These are phyloP conservation scores for Cydia splendana DNA, from an alignment of 1,140 invertebrate genomes.

Conservation along the genomic window DNA sequence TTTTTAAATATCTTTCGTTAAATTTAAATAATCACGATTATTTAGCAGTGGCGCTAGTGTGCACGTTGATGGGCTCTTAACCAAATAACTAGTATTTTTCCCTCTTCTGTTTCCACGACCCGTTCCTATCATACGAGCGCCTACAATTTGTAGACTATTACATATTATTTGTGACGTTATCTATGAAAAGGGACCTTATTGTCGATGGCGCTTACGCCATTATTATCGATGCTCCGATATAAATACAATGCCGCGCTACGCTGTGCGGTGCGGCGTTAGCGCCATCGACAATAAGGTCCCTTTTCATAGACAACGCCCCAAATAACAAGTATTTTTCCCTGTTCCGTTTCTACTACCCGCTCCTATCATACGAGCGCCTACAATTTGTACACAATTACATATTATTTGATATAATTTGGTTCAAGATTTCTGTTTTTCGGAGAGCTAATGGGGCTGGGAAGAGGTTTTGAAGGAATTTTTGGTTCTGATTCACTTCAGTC, in stretches of 20 bases:
- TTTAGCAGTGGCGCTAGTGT: too few relatives aligned
- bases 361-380: slow-evolving; percentile 2
- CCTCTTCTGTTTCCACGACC: background rate
- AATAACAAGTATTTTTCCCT: background rate
- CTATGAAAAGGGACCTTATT: too few relatives aligned
- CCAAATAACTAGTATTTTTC: background rate
- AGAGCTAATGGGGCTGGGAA: background rate
- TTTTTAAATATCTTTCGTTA: too few relatives aligned
- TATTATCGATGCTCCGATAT: too few relatives aligned
- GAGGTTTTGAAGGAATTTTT: background rate
- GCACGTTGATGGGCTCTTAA: too few relatives aligned
- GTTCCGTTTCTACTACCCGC: background rate
- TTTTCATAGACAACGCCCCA: too few relatives aligned
- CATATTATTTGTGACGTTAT: slow-evolving; percentile 48
- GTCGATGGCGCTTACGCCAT: too few relatives aligned
- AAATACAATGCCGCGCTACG: too few relatives aligned
- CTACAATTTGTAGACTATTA: slow-evolving; percentile 44
- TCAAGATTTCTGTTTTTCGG: slow-evolving; percentile 11
- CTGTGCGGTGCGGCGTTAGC: too few relatives aligned
- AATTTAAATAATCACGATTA: too few relatives aligned
- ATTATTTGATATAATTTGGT: slow-evolving; percentile 42
- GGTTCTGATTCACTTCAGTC: background rate
- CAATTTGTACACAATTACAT: slow-evolving; percentile 46
- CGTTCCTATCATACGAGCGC: background rate
- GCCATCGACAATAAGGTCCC: too few relatives aligned